phyloP scores from a whole-genome alignment of 2,888 invertebrate species.

The Pyrrhia umbra region DNA sequence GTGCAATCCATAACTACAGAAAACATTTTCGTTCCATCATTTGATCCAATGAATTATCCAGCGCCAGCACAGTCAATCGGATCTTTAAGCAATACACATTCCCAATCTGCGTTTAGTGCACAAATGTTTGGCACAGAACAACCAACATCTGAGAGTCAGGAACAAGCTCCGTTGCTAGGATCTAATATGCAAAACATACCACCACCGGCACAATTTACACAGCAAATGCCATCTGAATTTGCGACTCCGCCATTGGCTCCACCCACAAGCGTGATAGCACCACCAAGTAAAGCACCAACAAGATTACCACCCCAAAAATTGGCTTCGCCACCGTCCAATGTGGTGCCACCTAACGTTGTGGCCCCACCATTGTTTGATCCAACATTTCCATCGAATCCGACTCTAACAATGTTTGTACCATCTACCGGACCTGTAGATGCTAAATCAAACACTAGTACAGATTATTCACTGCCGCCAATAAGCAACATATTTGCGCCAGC shows the following conservation, averaged over 20 bases:
- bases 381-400: conserved; percentile 14
- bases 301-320: conserved; percentile 27
- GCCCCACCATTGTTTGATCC: conserved; percentile 42
- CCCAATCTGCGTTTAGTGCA: conserved; percentile 25
- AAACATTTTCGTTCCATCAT: conserved; percentile 79
- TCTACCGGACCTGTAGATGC: conserved; percentile 17
- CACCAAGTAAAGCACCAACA: conserved; percentile 19
- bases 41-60: conserved; percentile 45
- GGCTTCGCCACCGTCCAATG: conserved; percentile 6
- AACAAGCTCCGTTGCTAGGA: conserved; percentile 4
- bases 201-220: conserved; percentile 30
- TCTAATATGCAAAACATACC: conserved; percentile 20
- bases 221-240: conserved; percentile 30
- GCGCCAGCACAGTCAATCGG: conserved; percentile 25
- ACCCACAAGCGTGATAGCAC: conserved; percentile 24
- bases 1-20: conserved; percentile 62
- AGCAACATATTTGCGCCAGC: conserved; percentile 27
- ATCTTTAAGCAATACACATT: conserved; percentile 31
- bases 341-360: conserved; percentile 18
- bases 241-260: conserved; percentile 26
- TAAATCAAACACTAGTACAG: conserved; percentile 6
- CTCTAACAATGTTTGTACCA: conserved; percentile 38
- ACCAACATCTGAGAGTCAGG: conserved; percentile 15
- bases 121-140: conserved; percentile 28
- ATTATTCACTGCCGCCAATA: conserved; percentile 12